phyloP scores from a whole-genome alignment of 2,888 invertebrate species.

The Trichacis sp. region DNA sequence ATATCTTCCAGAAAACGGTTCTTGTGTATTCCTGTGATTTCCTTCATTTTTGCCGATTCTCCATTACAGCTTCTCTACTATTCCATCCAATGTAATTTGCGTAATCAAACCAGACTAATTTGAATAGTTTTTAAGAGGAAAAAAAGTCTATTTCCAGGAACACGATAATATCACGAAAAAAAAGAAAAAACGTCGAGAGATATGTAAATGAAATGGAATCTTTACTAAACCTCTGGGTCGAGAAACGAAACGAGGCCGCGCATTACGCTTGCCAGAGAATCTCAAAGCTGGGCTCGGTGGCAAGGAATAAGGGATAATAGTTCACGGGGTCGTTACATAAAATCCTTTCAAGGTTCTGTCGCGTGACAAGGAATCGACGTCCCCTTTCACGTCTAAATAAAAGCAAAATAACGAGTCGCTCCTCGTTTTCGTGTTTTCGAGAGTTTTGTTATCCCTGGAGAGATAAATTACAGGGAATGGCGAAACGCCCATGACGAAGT shows the following conservation, averaged over 20 bases:
- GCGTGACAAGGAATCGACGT: conserved; percentile 20
- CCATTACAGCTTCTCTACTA: too few relatives aligned
- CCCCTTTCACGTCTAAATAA: conserved; percentile 23
- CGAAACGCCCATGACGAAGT: too few relatives aligned
- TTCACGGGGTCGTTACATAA: conserved; percentile 32
- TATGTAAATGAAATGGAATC: conserved; percentile 58
- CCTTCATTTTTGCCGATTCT: too few relatives aligned
- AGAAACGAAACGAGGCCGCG: conserved; percentile 8
- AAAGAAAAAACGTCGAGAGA: conserved; percentile 37
- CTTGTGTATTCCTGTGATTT: too few relatives aligned
- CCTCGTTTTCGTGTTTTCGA: too few relatives aligned
- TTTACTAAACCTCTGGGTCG: conserved; percentile 45
- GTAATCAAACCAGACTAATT: not conserved
- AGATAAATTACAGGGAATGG: too few relatives aligned
- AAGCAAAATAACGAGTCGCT: conserved; percentile 7
- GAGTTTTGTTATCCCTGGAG: too few relatives aligned
- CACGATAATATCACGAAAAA: conserved; percentile 25
- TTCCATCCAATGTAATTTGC: too few relatives aligned
- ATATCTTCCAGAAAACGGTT: too few relatives aligned
- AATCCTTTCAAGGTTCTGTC: conserved; percentile 28
- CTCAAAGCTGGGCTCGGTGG: conserved; percentile 21
- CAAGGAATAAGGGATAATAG: not conserved
- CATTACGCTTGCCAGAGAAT: conserved; percentile 19
- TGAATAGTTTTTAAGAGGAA: not conserved
- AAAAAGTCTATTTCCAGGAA: conserved; percentile 10